Evolutionary conservation across 2,888 invertebrate genomes (phyloP), one percentile per base, ranked within the genome.

Genomic region (Alitta virens): DNA sequence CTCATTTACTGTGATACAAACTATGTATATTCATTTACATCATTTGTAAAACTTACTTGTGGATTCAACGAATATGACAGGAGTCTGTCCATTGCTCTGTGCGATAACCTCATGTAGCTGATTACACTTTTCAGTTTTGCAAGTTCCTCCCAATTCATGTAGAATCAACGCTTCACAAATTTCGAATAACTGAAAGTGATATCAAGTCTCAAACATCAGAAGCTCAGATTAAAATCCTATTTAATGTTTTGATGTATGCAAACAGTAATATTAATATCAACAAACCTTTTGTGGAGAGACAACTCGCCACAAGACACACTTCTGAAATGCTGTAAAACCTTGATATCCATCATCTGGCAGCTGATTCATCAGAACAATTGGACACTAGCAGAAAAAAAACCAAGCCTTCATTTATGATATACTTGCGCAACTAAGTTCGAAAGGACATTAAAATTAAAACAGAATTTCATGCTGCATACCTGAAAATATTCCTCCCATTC

Each of bases 401-500:
- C 25, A 23, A 58, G 16, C 16, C 26, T 59, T 23, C 16, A 49
- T 21, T 21, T 9, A 49, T 49, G 49, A 33, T 7, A 33, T 12
- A 33, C 12, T 33, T 33, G 5, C 5, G 12, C 33, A 33, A 7
- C 12, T 12, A 33, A 33, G 7, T 33, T 7, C 5, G 33, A 33
- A 33, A 33, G 12, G 33, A 12, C 12, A 33, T 33, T 33, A 33
- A 33, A 33, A 33, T 33, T 33, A 33, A 7, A 5, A 21, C 16
- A 9, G 5, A 49, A 49, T 9, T 21, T 49, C 49, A 49, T 23
- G 18, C 16, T 49, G 49, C 33, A 33, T 16, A 78, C 78, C 73
- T 74, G 63, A 64, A 80, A 80, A 64, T 79, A 80, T 62, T 80
- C 79, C 58, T 72, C 59, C 79, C 80, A 80, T 64, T 75, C 72